phyloP scores from a whole-genome alignment of 2,888 invertebrate species.

The Matsumyia berberina region DNA sequence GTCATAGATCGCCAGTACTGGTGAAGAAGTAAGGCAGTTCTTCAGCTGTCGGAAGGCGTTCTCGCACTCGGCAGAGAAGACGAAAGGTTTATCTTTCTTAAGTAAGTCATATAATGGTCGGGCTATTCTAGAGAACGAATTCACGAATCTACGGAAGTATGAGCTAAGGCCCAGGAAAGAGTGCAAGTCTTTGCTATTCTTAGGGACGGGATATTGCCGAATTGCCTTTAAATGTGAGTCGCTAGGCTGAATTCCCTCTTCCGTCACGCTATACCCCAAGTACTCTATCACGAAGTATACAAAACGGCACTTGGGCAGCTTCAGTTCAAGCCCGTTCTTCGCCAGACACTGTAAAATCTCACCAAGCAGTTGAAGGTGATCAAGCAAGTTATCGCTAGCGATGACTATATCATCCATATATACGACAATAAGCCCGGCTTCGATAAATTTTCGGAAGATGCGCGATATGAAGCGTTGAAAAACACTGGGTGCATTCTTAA shows the following conservation, averaged over 20 bases:
- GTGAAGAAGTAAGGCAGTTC: constrained; percentile 25
- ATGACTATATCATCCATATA: constrained; percentile 19
- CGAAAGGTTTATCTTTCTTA: not conserved
- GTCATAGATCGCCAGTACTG: constrained; percentile 78
- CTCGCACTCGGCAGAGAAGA: constrained; percentile 6
- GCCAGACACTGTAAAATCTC: not conserved
- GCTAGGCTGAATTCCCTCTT: constrained; percentile 25
- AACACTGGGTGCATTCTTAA: constrained; percentile 18
- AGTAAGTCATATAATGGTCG: constrained; percentile 16
- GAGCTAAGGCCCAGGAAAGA: constrained; percentile 63
- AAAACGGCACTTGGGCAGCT: constrained; percentile 40
- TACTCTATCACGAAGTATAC: constrained; percentile 54
- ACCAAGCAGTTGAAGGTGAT: constrained; percentile 4
- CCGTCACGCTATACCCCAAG: constrained; percentile 47
- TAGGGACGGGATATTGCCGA: constrained; percentile 41
- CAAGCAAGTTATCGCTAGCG: not conserved
- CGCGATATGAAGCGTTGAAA: constrained; percentile 7
- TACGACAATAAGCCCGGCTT: not conserved
- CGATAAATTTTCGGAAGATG: not conserved
- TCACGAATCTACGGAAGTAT: constrained; percentile 20
- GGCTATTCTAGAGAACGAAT: constrained; percentile 26
- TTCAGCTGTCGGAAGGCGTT: not conserved
- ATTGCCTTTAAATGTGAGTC: constrained; percentile 34
- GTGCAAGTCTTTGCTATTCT: constrained; percentile 39
- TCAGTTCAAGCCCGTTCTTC: constrained; percentile 1